A percentile compares a stretch with the other conserved stretches of the same genome.
Conservation (phyloP, 2,113 vertebrate genomes). For the western clawed frog (Xenopus tropicalis) region UCB_Xtro_10.0 CM004446.2:102968501-102969000, state of each 20-base stretch:
- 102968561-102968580: no score
- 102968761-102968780: background rate
- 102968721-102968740: background rate
- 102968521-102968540: no score
- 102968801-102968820: conserved; percentile 27
- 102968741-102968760: background rate
- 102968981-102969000: conserved; percentile 42
- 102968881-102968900: conserved; percentile 28
- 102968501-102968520: no score
- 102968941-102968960: conserved; percentile 44
- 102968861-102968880: conserved; percentile 27
- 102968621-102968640: no score
- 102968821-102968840: conserved; percentile 18
- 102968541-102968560: no score
- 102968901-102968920: conserved; percentile 39
- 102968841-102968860: conserved; percentile 24
- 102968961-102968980: conserved; percentile 34
- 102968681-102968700: no score
- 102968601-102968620: no score
- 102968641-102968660: no score
- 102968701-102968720: background rate
- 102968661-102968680: no score
- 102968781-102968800: background rate
- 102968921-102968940: conserved; percentile 32
- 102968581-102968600: no score